Evolutionary conservation across 2,797 vertebrate species (phyloP), one percentile per base, ranked within the genome.

Genomic region (Melanotaenia pygmaea): DNA sequence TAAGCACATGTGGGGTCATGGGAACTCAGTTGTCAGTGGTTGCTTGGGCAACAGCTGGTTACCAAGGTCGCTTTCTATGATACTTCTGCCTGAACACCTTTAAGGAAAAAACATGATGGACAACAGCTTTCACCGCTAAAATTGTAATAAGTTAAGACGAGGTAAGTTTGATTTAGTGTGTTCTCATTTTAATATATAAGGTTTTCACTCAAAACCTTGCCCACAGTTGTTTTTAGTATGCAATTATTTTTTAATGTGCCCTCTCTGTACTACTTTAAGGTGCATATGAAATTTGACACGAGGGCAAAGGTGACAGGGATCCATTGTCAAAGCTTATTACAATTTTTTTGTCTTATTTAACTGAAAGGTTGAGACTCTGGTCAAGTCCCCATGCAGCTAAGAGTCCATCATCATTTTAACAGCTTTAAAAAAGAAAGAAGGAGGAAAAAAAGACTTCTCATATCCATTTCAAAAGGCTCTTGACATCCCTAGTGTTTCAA

Each of bases 391-490:
- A 50, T 26, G 35, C 38, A 37, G 53, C 30, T 51, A 26, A 58
- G 68, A 79, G 67, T 84, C 76, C 64, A 56, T 75, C 74, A 80
- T 80, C 72, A 76, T 73, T 82, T 87, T 73, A 76, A 34, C 54
- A 73, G 51, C 47, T 62, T 0, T 28, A 54, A 53, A 80, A 72
- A 37, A 64, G 22, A 37, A 45, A 60, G 34, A 58, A 53, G 78
- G 7, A 72, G 40, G n/a, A 43, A 50, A 40, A 62, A 20, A 22
- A 26, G 8, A 38, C 38, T 50, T 61, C 43, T 76, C 58, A 64
- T 59, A 65, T 77, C 67, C 43, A 76, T 73, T 77, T 67, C 60
- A 81, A 64, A 70, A 22, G 24, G 16, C n/a, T 57, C 54, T 64
- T 64, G 10, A 60, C 58, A 59, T 76, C 54, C 67, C 18, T 28